These are phyloP conservation scores for Ameiurus melas DNA, from an alignment of 2,113 vertebrate genomes.

Conservation along the genomic window DNA sequence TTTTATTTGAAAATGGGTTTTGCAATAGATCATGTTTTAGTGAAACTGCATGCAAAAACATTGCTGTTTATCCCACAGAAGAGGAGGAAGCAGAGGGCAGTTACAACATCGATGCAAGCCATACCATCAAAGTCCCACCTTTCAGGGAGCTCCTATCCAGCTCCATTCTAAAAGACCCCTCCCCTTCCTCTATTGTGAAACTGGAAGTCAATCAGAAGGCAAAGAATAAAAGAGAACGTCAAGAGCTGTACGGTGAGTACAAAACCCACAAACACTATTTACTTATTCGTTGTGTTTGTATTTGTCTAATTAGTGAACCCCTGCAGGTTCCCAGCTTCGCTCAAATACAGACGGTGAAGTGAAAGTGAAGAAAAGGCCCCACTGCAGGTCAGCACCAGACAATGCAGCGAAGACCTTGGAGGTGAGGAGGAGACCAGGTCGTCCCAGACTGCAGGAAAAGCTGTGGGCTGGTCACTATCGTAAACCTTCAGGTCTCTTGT, in stretches of 20 bases:
- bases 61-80: constrained; percentile 53
- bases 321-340: constrained; percentile 76
- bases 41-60: background rate
- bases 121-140: constrained; percentile 65
- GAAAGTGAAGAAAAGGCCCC: constrained; percentile 84
- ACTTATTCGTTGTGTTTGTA: background rate
- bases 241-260: constrained; percentile 84
- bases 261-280: background rate
- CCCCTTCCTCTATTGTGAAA: constrained; percentile 91
- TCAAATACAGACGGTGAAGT: constrained; percentile 80
- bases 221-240: constrained; percentile 93
- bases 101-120: constrained; percentile 84
- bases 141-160: constrained; percentile 69
- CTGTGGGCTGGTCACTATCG: constrained; percentile 64
- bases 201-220: constrained; percentile 98
- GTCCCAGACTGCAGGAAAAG: constrained; percentile 72
- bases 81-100: constrained; percentile 79
- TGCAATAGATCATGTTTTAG: background rate
- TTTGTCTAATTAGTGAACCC: background rate
- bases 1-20: background rate
- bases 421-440: constrained; percentile 67
- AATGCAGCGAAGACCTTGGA: constrained; percentile 68
- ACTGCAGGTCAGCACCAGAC: constrained; percentile 57
- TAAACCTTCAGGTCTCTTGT: constrained; percentile 70
- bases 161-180: constrained; percentile 79